Conservation (phyloP, 2,113 vertebrate species). For the Calonectris borealis region DNA sequence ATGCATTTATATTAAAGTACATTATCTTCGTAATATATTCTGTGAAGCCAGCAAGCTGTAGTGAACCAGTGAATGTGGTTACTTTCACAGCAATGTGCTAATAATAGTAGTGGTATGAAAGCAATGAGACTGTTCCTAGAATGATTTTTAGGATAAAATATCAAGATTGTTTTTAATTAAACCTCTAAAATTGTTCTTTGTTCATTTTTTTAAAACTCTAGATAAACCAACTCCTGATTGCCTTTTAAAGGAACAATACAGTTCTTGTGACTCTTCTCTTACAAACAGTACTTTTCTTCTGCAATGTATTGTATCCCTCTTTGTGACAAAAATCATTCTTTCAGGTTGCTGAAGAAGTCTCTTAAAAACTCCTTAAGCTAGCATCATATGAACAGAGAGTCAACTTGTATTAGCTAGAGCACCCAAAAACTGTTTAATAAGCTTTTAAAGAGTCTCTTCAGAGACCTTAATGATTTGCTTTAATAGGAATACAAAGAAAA, state of each 20-base stretch:
- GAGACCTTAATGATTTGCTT: slow-evolving; percentile 49
- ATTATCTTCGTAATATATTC: slow-evolving; percentile 45
- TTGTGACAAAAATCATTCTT: slow-evolving; percentile 38
- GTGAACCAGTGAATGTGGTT: background rate
- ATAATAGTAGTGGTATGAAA: background rate
- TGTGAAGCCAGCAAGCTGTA: slow-evolving; percentile 45
- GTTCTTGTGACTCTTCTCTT: background rate
- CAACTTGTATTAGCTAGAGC: slow-evolving; percentile 13
- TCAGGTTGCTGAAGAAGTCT: slow-evolving; percentile 28
- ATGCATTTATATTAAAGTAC: slow-evolving; percentile 41
- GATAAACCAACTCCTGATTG: slow-evolving; percentile 4
- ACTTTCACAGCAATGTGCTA: background rate
- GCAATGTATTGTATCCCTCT: background rate
- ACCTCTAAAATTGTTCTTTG: background rate
- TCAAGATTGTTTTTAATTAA: slow-evolving; percentile 40
- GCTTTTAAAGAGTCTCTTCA: slow-evolving; percentile 40
- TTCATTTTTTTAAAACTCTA: background rate
- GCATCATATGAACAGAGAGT: background rate
- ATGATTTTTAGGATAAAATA: slow-evolving; percentile 19
- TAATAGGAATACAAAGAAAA: background rate
- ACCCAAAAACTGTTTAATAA: slow-evolving; percentile 44
- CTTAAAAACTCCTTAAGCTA: slow-evolving; percentile 54
- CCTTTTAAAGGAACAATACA: background rate
- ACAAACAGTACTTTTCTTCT: slow-evolving; percentile 6
- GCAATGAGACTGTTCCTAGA: background rate